Evolutionary conservation across 2,113 vertebrate genomes (phyloP).

Genomic region (Cyanoramphus novaezelandiae): DNA sequence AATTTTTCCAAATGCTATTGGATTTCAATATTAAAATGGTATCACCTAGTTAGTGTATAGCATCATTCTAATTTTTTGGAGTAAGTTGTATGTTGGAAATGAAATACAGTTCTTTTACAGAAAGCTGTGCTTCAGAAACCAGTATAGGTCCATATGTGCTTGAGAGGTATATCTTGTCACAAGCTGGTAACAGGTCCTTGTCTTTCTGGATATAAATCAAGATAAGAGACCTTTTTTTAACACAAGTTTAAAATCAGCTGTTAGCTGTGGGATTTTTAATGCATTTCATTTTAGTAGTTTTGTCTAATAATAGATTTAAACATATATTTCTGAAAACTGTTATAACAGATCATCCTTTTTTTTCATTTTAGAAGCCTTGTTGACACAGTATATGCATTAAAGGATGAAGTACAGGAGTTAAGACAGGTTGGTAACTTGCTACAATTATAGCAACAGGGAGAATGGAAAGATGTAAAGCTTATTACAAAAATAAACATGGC

Average conservation of each 20-base stretch:
- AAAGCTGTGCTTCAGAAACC: neutral
- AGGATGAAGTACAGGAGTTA: constrained; percentile 92
- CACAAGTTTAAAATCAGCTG: neutral
- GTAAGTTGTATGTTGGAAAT: neutral
- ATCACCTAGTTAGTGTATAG: neutral
- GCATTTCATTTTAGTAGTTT: neutral
- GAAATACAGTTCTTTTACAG: neutral
- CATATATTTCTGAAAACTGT: neutral
- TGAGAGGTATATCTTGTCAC: neutral
- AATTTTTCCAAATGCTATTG: neutral
- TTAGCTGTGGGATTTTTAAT: neutral
- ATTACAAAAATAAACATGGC: neutral
- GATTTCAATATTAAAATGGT: neutral
- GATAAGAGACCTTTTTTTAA: neutral
- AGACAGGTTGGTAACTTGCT: constrained; percentile 84
- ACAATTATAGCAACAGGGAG: neutral
- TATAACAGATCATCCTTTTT: neutral
- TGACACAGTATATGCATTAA: constrained; percentile 93
- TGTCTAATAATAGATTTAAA: neutral
- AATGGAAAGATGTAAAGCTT: neutral
- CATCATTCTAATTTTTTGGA: fast-evolving
- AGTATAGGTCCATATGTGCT: fast-evolving
- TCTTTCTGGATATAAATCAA: neutral
- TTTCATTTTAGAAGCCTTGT: constrained; percentile 86
- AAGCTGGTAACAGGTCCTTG: neutral